phyloP scores from a whole-genome alignment of 92 coral and sea anemone species.

The Parazoanthus atlanticus region DNA sequence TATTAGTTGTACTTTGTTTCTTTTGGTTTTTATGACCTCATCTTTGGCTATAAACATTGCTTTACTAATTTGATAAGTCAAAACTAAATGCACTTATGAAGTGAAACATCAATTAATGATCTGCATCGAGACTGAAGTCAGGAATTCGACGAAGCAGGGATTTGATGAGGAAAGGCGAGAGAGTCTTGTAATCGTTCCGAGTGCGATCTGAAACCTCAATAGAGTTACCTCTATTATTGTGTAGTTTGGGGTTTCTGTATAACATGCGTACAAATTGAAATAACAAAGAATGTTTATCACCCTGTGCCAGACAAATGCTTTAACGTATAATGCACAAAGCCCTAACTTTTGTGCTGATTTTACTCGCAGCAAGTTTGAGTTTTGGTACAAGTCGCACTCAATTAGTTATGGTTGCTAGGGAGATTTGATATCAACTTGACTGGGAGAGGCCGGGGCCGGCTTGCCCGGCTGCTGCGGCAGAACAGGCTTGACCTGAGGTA shows the following conservation, averaged over 20 bases:
- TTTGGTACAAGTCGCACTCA: neutral
- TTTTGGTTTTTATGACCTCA: neutral
- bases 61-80: no score
- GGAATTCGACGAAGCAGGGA: no score
- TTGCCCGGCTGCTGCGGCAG: neutral
- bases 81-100: no score
- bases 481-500: neutral
- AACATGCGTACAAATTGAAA: neutral
- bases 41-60: neutral
- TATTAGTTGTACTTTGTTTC: neutral
- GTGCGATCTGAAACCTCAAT: neutral
- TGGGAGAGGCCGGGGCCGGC: neutral
- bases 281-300: neutral
- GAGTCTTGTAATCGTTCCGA: neutral
- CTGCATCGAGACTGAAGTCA: no score
- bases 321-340: neutral
- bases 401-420: neutral
- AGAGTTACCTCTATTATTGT: neutral
- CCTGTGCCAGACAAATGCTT: neutral
- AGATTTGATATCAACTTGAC: neutral
- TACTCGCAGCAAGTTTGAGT: neutral
- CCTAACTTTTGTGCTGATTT: neutral
- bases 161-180: no score
- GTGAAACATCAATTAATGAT: no score
- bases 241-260: no score